A percentile compares a stretch with the other conserved stretches of the same genome.
Conservation (phyloP, 2,797 vertebrate genomes). For the Lagorchestes hirsutus region DNA sequence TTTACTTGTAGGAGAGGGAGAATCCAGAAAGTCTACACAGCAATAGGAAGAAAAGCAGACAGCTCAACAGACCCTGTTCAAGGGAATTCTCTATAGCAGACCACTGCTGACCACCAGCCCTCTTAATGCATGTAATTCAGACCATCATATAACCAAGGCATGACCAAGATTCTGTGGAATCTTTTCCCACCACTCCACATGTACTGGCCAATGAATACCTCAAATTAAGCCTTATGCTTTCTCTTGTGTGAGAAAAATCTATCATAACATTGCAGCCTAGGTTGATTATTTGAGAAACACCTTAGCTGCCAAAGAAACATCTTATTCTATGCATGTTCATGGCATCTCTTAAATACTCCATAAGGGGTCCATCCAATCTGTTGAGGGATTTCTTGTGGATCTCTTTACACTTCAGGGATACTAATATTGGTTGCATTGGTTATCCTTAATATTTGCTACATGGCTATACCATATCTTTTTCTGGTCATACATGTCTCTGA, state of each 20-base stretch:
- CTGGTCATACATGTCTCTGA: neutral
- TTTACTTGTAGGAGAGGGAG: neutral
- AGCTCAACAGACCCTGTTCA: neutral
- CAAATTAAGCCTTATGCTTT: neutral
- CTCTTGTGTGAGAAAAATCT: neutral
- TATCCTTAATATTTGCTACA: neutral
- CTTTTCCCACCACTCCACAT: neutral
- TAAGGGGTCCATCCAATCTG: neutral
- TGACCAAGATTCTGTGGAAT: neutral
- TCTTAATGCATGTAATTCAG: neutral
- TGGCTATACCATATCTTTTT: neutral
- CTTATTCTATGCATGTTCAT: neutral
- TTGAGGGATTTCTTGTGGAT: neutral
- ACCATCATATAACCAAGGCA: neutral
- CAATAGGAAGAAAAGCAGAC: neutral
- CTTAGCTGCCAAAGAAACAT: neutral
- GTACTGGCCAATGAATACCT: neutral
- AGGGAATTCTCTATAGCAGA: neutral
- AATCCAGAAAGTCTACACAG: neutral
- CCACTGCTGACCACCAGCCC: neutral
- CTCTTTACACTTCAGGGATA: neutral
- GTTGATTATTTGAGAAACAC: neutral
- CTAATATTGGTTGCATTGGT: neutral
- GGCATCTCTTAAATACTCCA: neutral
- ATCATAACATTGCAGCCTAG: neutral